Conservation (phyloP, 2,113 vertebrate genomes). For the Serilophus lunatus region DNA sequence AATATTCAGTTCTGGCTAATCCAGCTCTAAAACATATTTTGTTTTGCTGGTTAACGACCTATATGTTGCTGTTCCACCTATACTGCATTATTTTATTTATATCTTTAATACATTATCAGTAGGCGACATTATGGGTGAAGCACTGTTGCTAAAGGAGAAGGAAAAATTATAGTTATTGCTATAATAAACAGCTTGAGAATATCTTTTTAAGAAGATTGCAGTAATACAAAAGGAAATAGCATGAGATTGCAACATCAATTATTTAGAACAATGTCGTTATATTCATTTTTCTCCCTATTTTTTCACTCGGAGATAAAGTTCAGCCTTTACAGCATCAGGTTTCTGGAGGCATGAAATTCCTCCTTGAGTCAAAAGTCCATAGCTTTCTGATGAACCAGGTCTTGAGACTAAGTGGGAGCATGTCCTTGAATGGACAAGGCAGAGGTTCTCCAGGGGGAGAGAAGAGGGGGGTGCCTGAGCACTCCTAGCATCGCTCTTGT, state of each 20-base stretch:
- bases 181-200: conserved; percentile 70
- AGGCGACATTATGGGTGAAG: conserved; percentile 42
- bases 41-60: not conserved
- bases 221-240: conserved; percentile 61
- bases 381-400: not conserved
- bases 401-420: not conserved
- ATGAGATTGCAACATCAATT: conserved; percentile 42
- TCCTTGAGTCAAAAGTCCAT: not conserved
- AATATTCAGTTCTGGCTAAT: not conserved
- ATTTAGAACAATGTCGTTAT: conserved; percentile 11
- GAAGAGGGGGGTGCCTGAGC: not conserved
- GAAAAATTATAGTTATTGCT: conserved; percentile 72
- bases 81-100: conserved; percentile 53
- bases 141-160: conserved; percentile 65
- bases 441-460: not conserved
- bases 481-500: accelerated
- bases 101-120: conserved; percentile 59
- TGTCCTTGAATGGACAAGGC: not conserved
- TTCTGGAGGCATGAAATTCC: not conserved
- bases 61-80: not conserved
- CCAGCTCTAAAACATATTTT: not conserved
- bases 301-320: conserved; percentile 1
- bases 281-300: conserved; percentile 38
- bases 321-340: not conserved
- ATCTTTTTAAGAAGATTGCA: conserved; percentile 58